phyloP scores from a whole-genome alignment of 1,140 invertebrate species.

The Spodoptera frugiperda region DNA sequence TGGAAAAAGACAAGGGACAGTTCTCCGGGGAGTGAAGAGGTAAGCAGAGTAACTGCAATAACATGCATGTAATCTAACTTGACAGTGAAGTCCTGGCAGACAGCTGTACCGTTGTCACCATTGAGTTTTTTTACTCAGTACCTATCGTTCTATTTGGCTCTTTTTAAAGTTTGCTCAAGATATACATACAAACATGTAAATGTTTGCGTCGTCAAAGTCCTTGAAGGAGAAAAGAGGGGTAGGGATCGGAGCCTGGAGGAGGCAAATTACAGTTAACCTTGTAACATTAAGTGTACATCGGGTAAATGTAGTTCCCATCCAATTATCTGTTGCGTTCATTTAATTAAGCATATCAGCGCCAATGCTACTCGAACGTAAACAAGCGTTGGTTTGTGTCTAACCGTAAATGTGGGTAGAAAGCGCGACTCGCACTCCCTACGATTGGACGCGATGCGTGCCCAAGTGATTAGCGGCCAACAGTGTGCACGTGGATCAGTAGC shows the following conservation, averaged over 20 bases:
- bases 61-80: too few species aligned
- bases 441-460: slow-evolving; percentile 45
- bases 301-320: slow-evolving; percentile 24
- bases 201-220: neutral
- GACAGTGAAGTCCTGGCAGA: neutral
- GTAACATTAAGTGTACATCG: slow-evolving; percentile 16
- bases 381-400: slow-evolving; percentile 35
- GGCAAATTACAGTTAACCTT: slow-evolving; percentile 16
- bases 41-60: too few species aligned
- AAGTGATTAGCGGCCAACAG: slow-evolving; percentile 29
- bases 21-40: too few species aligned
- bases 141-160: neutral
- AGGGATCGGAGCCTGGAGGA: slow-evolving; percentile 4
- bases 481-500: neutral
- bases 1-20: too few species aligned
- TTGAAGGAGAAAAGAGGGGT: neutral
- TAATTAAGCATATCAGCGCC: slow-evolving; percentile 36
- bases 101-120: slow-evolving; percentile 12
- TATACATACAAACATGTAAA: neutral
- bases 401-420: slow-evolving; percentile 61
- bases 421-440: slow-evolving; percentile 56
- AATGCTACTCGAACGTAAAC: slow-evolving; percentile 17
- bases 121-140: slow-evolving; percentile 26
- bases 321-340: slow-evolving; percentile 37
- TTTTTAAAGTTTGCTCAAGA: slow-evolving; percentile 14